phyloP scores from a whole-genome alignment of 2,113 vertebrate species.

The Rhinoderma darwinii region DNA sequence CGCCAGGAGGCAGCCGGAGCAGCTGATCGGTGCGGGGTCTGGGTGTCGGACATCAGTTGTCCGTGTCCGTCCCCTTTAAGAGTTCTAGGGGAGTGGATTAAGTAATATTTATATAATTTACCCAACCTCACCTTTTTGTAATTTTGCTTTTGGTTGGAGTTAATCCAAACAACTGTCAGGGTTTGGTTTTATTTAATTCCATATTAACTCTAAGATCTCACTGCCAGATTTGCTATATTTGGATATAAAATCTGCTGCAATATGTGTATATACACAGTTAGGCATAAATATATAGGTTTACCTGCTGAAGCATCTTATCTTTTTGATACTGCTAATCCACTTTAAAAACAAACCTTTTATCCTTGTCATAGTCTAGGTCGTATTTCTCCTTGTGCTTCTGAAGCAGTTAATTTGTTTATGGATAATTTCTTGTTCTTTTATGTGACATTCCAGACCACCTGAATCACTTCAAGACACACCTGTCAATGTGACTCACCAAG shows the following conservation, averaged over 20 bases:
- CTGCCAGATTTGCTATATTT: not conserved
- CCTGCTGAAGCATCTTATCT: constrained; percentile 61
- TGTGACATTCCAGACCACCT: constrained; percentile 61
- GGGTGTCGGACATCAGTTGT: not conserved
- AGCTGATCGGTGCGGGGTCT: too few relatives aligned
- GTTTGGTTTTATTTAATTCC: not conserved
- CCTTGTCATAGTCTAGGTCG: not conserved
- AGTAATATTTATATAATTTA: not conserved
- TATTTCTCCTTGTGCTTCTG: not conserved
- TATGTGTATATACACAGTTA: constrained; percentile 25
- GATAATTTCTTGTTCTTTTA: constrained; percentile 50
- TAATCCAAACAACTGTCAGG: not conserved
- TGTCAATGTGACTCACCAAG: not conserved
- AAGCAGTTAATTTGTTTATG: constrained; percentile 57
- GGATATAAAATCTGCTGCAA: not conserved
- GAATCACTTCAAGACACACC: constrained; percentile 57
- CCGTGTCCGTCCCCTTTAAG: too few relatives aligned
- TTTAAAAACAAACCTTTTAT: constrained; percentile 60
- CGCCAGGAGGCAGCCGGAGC: too few relatives aligned
- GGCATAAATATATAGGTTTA: constrained; percentile 46
- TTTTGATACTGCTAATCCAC: constrained; percentile 60
- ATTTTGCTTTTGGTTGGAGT: not conserved
- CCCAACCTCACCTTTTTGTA: not conserved
- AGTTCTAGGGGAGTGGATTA: not conserved
- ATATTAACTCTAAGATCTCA: not conserved